phyloP scores from a whole-genome alignment of 2,888 invertebrate species.

The Rhingia rostrata region DNA sequence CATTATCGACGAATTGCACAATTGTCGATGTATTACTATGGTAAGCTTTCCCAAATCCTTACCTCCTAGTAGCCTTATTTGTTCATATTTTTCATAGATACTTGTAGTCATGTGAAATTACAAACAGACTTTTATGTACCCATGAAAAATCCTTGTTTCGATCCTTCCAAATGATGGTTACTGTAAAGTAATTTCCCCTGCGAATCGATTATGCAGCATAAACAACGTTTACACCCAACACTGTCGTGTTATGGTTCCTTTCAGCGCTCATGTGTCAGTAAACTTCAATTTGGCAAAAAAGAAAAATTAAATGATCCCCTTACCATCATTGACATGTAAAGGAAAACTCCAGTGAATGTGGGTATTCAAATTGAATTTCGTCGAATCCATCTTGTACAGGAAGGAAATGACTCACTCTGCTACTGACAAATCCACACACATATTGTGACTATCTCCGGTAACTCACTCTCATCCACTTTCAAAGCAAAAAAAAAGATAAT shows the following conservation, averaged over 20 bases:
- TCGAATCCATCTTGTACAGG: conserved; percentile 60
- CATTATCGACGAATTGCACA: too few relatives aligned
- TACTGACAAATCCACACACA: conserved; percentile 15
- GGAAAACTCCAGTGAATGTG: conserved; percentile 31
- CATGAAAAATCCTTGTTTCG: too few relatives aligned
- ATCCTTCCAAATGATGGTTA: not conserved
- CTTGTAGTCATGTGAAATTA: too few relatives aligned
- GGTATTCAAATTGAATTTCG: conserved; percentile 60
- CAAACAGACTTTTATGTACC: too few relatives aligned
- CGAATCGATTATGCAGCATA: conserved; percentile 8
- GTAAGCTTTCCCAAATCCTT: too few relatives aligned
- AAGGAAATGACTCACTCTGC: conserved; percentile 51
- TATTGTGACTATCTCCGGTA: conserved; percentile 1
- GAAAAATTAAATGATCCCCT: not conserved
- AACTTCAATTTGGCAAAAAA: conserved; percentile 53
- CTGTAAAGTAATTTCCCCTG: not conserved
- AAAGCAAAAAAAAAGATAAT: conserved; percentile 41
- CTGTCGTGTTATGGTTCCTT: conserved; percentile 40
- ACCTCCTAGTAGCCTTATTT: too few relatives aligned
- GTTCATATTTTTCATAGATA: too few relatives aligned
- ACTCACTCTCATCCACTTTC: conserved; percentile 31
- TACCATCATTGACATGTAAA: not conserved
- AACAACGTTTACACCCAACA: conserved; percentile 38
- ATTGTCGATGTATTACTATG: too few relatives aligned
- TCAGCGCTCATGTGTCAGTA: conserved; percentile 43